Percentiles rank a stretch among this genome's conserved stretches.
These are phyloP conservation scores for Archips xylosteana DNA, from an alignment of 2,888 invertebrate genomes.

Conservation along the genomic window DNA sequence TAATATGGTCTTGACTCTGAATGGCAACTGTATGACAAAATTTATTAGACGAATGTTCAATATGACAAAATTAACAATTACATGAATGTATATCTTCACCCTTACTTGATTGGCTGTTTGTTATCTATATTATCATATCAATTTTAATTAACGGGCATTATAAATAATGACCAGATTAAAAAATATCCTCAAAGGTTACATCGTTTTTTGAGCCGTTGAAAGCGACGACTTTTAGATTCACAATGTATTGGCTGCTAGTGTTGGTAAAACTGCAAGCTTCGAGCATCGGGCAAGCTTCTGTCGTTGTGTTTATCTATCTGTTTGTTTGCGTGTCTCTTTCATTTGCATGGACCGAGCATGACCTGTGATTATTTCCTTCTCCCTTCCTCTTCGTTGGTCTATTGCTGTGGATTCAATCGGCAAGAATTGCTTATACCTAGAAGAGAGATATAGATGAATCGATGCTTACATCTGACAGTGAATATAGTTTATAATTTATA, in stretches of 20 bases:
- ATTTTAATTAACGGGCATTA: constrained; percentile 45
- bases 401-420: constrained; percentile 62
- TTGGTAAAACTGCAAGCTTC: constrained; percentile 64
- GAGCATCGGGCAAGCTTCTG: constrained; percentile 78
- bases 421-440: constrained; percentile 55
- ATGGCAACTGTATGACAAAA: constrained; percentile 83
- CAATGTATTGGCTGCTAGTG: constrained; percentile 70
- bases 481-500: constrained; percentile 19
- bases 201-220: constrained; percentile 52
- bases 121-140: constrained; percentile 45
- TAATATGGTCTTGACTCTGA: constrained; percentile 78
- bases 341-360: constrained; percentile 84
- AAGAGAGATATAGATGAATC: constrained; percentile 26
- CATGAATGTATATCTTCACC: constrained; percentile 78
- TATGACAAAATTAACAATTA: constrained; percentile 64
- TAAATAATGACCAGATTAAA: constrained; percentile 33
- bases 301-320: constrained; percentile 77
- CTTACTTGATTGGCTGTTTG: constrained; percentile 76
- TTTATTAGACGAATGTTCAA: constrained; percentile 77
- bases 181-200: constrained; percentile 47
- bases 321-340: constrained; percentile 83
- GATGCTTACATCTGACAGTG: constrained; percentile 25
- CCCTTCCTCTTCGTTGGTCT: constrained; percentile 67
- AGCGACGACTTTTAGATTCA: constrained; percentile 67
- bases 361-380: constrained; percentile 70